Evolutionary conservation across 2,113 vertebrate species (phyloP).

Genomic region (Labrus mixtus): DNA sequence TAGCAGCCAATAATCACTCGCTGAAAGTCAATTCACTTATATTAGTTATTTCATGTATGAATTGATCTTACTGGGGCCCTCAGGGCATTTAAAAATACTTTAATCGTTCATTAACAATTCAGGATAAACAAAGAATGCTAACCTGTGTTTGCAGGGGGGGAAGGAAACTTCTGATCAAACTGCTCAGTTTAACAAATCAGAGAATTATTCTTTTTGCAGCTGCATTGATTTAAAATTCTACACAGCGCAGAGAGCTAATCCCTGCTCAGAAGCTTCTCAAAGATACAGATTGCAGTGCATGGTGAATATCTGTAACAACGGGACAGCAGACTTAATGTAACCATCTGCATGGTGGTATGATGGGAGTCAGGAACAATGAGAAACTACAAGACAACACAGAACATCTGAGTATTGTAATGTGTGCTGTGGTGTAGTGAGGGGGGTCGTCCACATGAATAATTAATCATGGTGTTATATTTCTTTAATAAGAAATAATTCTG

Average conservation of each 20-base stretch:
- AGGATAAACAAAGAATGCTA: too few species aligned
- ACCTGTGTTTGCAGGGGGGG: too few species aligned
- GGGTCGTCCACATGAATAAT: slow-evolving; percentile 52
- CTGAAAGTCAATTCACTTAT: background rate
- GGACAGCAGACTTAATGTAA: slow-evolving; percentile 28
- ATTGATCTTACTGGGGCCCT: too few species aligned
- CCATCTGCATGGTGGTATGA: slow-evolving; percentile 23
- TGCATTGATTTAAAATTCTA: slow-evolving; percentile 44
- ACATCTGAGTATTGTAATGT: slow-evolving; percentile 31
- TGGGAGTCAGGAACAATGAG: slow-evolving; percentile 20
- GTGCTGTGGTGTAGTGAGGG: background rate
- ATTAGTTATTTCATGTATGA: too few species aligned
- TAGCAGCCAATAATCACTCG: background rate
- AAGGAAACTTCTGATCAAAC: background rate
- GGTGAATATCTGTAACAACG: slow-evolving; percentile 39
- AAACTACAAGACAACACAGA: slow-evolving; percentile 1
- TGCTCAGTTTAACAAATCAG: slow-evolving; percentile 26
- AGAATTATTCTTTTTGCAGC: slow-evolving; percentile 17
- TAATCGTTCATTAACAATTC: background rate
- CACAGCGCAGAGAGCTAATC: slow-evolving; percentile 17
- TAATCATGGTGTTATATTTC: slow-evolving; percentile 57
- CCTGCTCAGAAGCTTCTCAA: slow-evolving; percentile 5
- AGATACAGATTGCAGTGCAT: background rate
- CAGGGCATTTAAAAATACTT: background rate
- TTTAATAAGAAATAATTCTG: slow-evolving; percentile 66